Base-by-base conservation (phyloP, 2,797 vertebrate species). In the Gymnodraco acuticeps region DNA sequence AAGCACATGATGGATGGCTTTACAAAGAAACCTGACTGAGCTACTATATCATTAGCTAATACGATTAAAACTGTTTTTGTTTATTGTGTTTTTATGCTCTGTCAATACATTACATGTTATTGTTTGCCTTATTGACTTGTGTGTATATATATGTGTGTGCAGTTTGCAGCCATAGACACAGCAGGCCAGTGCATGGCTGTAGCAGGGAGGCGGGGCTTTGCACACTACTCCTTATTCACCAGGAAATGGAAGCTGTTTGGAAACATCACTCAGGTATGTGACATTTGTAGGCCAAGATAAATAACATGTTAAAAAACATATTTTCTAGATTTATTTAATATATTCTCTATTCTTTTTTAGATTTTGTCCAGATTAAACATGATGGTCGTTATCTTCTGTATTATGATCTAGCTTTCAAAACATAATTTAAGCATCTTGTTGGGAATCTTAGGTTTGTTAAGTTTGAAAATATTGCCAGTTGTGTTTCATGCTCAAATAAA, bases 241-340 rank as follows among this genome's bases (percentile, higher is more conserved):
- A 97, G 99, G 91, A 99, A 99, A 94, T 99, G 98, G 98, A 99
- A 99, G 85, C 93, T 99, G 70, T 99, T 99, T 90, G 98, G 98
- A 85, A 99, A 99, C 81, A 96, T 99, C 90, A 99, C 98, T 84
- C 98, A 99, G 97, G 98, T 99, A 87, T 3, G 72, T 63, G 17
- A 62, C 12, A 3, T 7, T 53, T 53, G 20, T 31, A 12, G 7
- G 23, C 11, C 45, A 27, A 5, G 7, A 51, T 16, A n/a, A 41
- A 47, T 31, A 41, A 16, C 3, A 10, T 38, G 33, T 38, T 38
- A 38, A 38, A 38, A 38, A 0, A 38, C 20, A 14, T 27, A 5
- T 27, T 27, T 27, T 27, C 27, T 27, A 27, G 27, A 27, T 27
- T 5, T 27, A 27, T 27, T 27, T 27, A 5, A 27, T 10, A 54